These are phyloP conservation scores for Pterostichus madidus DNA, from an alignment of 2,888 invertebrate genomes.

Conservation along the genomic window DNA sequence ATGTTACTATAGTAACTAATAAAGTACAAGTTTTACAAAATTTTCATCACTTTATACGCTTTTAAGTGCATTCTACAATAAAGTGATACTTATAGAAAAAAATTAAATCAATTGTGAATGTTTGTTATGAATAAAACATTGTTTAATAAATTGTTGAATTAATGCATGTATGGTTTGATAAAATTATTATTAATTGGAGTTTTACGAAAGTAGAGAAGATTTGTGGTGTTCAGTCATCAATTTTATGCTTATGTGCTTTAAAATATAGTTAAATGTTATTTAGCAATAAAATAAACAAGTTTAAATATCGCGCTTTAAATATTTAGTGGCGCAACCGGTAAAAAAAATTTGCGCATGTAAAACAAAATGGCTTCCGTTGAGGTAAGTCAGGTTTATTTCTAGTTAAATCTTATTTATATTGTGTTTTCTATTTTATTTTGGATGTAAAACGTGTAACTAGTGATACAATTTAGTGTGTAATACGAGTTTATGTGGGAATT, in stretches of 20 bases:
- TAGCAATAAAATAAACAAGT: conserved; percentile 20
- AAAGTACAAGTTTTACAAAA: conserved; percentile 45
- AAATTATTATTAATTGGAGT: conserved; percentile 10
- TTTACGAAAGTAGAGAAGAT: too few relatives aligned
- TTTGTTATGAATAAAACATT: not conserved
- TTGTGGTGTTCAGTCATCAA: too few relatives aligned
- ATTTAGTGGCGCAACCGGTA: conserved; percentile 10
- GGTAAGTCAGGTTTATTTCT: conserved; percentile 64
- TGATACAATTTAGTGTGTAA: conserved; percentile 22
- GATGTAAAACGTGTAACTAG: conserved; percentile 20
- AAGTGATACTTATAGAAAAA: not conserved
- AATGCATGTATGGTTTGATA: not conserved
- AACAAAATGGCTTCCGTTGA: conserved; percentile 59
- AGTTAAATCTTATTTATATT: conserved; percentile 38
- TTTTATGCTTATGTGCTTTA: too few relatives aligned
- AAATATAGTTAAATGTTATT: conserved; percentile 1
- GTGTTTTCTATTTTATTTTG: conserved; percentile 47
- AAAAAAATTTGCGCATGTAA: conserved; percentile 32
- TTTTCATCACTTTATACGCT: conserved; percentile 23
- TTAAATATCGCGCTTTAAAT: conserved; percentile 16
- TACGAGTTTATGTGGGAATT: conserved; percentile 17
- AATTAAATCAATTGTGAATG: not conserved
- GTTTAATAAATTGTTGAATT: conserved; percentile 9
- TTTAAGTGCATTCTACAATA: not conserved
- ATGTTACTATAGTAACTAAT: conserved; percentile 63